Percentiles rank a stretch among this genome's conserved stretches.
Conservation (phyloP, 2,888 invertebrate genomes). For the Coelinius sp. region DNA sequence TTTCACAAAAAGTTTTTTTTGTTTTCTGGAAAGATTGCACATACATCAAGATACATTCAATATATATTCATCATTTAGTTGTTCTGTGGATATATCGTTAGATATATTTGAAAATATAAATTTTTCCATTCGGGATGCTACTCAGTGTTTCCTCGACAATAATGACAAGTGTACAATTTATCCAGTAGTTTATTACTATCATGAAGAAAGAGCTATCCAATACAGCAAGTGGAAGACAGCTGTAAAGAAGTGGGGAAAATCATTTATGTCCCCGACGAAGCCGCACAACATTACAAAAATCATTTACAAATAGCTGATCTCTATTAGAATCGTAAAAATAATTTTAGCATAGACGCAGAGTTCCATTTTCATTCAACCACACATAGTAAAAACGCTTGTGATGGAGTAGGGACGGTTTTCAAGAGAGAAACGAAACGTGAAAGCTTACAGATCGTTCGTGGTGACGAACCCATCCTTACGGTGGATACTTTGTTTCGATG, state of each 20-base stretch:
- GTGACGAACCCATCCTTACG: slow-evolving; percentile 6
- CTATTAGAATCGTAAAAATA: slow-evolving; percentile 32
- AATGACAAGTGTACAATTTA: slow-evolving; percentile 16
- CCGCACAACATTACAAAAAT: slow-evolving; percentile 42
- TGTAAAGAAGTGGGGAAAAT: slow-evolving; percentile 29
- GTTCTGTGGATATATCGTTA: too few relatives aligned
- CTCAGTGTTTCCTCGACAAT: too few relatives aligned
- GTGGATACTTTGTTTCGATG: not conserved
- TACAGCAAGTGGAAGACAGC: slow-evolving; percentile 18
- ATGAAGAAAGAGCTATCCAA: slow-evolving; percentile 15
- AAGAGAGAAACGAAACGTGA: slow-evolving; percentile 27
- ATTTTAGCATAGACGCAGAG: slow-evolving; percentile 49
- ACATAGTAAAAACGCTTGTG: slow-evolving; percentile 55
- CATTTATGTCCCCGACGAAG: slow-evolving; percentile 41
- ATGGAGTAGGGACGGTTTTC: slow-evolving; percentile 51
- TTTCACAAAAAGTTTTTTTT: too few relatives aligned
- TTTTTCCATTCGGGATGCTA: too few relatives aligned
- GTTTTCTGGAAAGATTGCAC: too few relatives aligned
- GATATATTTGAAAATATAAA: too few relatives aligned
- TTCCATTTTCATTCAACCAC: slow-evolving; percentile 53
- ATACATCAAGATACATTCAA: too few relatives aligned
- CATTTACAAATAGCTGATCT: slow-evolving; percentile 40
- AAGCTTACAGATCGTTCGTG: not conserved
- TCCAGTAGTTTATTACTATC: slow-evolving; percentile 34
- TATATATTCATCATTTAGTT: too few relatives aligned